phyloP scores from a whole-genome alignment of 2,888 invertebrate species.

The Troglohyphantes excavatus region DNA sequence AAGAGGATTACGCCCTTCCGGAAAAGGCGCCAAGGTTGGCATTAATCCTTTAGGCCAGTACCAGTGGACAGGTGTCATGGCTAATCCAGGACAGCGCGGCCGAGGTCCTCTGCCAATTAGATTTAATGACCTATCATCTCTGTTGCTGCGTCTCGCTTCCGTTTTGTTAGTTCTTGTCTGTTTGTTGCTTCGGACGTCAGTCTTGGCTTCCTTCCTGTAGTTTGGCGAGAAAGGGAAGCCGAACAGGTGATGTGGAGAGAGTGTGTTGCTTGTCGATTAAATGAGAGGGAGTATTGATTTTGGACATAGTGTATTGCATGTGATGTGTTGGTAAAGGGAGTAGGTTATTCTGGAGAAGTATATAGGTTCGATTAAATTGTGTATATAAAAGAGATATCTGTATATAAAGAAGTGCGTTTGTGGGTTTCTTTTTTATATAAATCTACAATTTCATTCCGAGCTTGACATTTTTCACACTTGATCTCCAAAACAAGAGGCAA shows the following conservation, averaged over 20 bases:
- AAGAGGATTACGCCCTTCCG: not conserved
- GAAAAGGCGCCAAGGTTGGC: slow-evolving; percentile 10
- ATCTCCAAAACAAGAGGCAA: too few relatives aligned
- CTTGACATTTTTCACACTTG: too few relatives aligned
- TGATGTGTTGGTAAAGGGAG: too few relatives aligned
- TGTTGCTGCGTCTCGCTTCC: not conserved
- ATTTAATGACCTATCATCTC: slow-evolving; percentile 75
- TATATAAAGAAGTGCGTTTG: too few relatives aligned
- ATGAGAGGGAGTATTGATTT: not conserved
- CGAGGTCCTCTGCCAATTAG: slow-evolving; percentile 55
- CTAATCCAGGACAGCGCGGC: slow-evolving; percentile 52
- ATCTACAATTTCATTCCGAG: too few relatives aligned
- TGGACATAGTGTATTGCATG: not conserved
- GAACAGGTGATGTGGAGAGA: slow-evolving; percentile 49
- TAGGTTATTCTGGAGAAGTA: too few relatives aligned
- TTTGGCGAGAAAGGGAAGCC: not conserved
- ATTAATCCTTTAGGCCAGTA: slow-evolving; percentile 58
- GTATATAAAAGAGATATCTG: too few relatives aligned
- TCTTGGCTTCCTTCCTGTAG: slow-evolving; percentile 8
- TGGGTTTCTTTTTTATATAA: too few relatives aligned
- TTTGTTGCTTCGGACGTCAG: slow-evolving; percentile 12
- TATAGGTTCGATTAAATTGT: too few relatives aligned
- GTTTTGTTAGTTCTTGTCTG: not conserved
- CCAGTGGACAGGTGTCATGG: slow-evolving; percentile 71
- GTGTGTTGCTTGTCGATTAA: slow-evolving; percentile 43